Conservation (phyloP, 2,113 vertebrate species). For the Pleuronectes platessa region DNA sequence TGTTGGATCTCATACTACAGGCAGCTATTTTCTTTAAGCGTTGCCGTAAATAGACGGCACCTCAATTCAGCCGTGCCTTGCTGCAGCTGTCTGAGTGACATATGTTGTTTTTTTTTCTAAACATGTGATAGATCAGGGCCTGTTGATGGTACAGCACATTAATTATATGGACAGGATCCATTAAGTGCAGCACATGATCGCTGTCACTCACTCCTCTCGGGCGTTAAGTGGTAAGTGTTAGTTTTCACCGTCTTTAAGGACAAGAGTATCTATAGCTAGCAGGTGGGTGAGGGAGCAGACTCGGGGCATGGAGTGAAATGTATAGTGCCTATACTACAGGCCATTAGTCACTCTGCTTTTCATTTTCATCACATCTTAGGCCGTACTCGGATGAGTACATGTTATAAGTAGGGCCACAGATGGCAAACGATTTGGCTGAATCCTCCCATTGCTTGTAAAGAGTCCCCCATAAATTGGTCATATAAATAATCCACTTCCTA, state of each 20-base stretch:
- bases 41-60: slow-evolving; percentile 40
- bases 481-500: slow-evolving; percentile 53
- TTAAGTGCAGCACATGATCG: not conserved
- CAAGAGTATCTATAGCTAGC: slow-evolving; percentile 3
- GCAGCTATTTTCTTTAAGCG: slow-evolving; percentile 24
- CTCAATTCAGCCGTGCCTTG: slow-evolving; percentile 26
- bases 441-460: slow-evolving; percentile 33
- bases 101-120: slow-evolving; percentile 22
- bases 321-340: not conserved
- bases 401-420: slow-evolving; percentile 14
- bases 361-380: not conserved
- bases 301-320: not conserved
- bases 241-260: not conserved
- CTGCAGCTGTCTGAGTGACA: slow-evolving; percentile 27
- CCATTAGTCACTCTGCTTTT: not conserved
- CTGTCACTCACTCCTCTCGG: not conserved
- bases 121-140: slow-evolving; percentile 17
- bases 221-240: slow-evolving; percentile 2
- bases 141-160: not conserved
- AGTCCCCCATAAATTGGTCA: slow-evolving; percentile 37
- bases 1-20: slow-evolving; percentile 44
- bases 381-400: slow-evolving; percentile 3
- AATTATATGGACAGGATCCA: not conserved
- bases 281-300: not conserved
- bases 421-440: slow-evolving; percentile 25